phyloP scores from a whole-genome alignment of 23 tunicate species.

The Clavelina lepadiformis region DNA sequence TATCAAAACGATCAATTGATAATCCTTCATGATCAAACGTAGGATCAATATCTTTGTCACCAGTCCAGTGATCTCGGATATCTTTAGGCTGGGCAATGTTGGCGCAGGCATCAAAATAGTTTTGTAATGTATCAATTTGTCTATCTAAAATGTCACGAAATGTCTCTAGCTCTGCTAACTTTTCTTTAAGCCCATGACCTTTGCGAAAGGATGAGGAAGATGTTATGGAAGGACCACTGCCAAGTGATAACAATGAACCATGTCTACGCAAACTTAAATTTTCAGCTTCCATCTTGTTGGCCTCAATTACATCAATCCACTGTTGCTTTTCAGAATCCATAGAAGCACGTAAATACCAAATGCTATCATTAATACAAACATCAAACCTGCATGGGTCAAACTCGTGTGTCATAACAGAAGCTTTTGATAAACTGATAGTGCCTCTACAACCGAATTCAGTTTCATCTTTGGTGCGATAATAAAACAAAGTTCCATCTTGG shows the following conservation, averaged over 20 bases:
- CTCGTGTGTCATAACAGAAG: slow-evolving; percentile 25
- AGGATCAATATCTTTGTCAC: not conserved
- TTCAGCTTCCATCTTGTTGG: slow-evolving; percentile 34
- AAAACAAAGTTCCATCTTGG: slow-evolving; percentile 62
- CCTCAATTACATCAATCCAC: slow-evolving; percentile 60
- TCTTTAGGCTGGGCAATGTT: slow-evolving; percentile 29
- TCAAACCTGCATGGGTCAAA: slow-evolving; percentile 53
- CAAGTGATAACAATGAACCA: slow-evolving; percentile 50
- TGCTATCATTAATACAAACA: slow-evolving; percentile 60
- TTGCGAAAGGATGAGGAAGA: slow-evolving; percentile 41
- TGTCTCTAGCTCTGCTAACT: slow-evolving; percentile 57
- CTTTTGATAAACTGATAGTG: slow-evolving; percentile 47
- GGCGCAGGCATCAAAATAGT: slow-evolving; percentile 19
- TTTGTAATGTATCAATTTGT: slow-evolving; percentile 58
- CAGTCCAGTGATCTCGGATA: slow-evolving; percentile 3
- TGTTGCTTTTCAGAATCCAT: slow-evolving; percentile 46
- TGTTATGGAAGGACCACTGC: slow-evolving; percentile 9
- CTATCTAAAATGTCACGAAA: slow-evolving; percentile 40
- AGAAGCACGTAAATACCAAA: slow-evolving; percentile 57
- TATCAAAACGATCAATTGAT: not conserved
- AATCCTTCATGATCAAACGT: not conserved
- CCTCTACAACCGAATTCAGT: slow-evolving; percentile 61
- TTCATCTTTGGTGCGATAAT: slow-evolving; percentile 69
- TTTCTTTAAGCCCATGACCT: slow-evolving; percentile 31
- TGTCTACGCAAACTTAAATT: slow-evolving; percentile 44